Conservation (phyloP, 2,888 invertebrate species). For the Metalampra italica region DNA sequence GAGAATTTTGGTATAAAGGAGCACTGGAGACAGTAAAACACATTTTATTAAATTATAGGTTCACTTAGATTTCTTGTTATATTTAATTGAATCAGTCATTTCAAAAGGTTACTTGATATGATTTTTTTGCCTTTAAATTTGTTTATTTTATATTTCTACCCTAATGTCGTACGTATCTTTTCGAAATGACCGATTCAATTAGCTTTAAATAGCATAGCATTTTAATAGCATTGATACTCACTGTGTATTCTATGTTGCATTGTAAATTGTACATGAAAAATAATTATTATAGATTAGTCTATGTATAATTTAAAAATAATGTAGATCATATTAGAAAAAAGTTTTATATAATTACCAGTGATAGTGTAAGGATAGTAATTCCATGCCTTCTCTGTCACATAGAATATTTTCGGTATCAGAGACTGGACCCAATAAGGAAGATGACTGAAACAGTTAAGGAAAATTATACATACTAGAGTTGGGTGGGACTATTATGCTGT, state of each 20-base stretch:
- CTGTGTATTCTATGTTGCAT: conserved; percentile 83
- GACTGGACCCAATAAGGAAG: conserved; percentile 94
- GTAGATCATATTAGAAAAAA: neutral
- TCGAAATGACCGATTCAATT: too few relatives aligned
- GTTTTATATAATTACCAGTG: conserved; percentile 79
- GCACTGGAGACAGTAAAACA: conserved; percentile 81
- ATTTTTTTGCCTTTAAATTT: too few relatives aligned
- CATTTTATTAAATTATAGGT: neutral
- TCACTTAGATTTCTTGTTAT: neutral
- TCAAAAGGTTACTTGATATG: too few relatives aligned
- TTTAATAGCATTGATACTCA: conserved; percentile 66
- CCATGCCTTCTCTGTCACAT: conserved; percentile 96
- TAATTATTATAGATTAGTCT: conserved; percentile 19
- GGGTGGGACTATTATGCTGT: neutral
- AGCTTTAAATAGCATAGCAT: too few relatives aligned
- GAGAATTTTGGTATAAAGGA: conserved; percentile 92
- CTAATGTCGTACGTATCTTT: too few relatives aligned
- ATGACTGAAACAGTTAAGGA: conserved; percentile 80
- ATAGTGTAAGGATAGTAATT: conserved; percentile 95
- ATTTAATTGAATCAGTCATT: neutral
- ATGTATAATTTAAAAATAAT: conserved; percentile 6
- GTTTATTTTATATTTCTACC: too few relatives aligned
- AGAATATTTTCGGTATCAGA: conserved; percentile 92
- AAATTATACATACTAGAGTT: neutral
- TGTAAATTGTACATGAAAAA: conserved; percentile 41